These are phyloP conservation scores for Dendrolimus pini DNA, from an alignment of 2,888 invertebrate species.

Conservation along the genomic window DNA sequence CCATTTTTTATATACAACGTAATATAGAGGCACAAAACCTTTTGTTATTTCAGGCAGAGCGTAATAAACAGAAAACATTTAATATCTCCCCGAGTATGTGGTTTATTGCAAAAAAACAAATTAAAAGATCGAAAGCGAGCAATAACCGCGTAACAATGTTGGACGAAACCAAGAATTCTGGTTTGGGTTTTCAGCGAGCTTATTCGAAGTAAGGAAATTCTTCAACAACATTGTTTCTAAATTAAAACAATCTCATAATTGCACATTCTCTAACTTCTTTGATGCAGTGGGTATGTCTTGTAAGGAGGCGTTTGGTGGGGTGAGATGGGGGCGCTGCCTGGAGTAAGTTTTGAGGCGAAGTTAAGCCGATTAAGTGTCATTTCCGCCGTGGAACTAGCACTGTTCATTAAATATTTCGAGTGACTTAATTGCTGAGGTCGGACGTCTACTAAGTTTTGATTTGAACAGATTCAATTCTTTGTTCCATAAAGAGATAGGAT, in stretches of 20 bases:
- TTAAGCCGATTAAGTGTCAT: slow-evolving; percentile 75
- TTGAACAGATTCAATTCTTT: slow-evolving; percentile 36
- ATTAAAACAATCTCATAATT: slow-evolving; percentile 77
- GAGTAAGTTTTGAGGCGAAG: slow-evolving; percentile 67
- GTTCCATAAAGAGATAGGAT: background rate
- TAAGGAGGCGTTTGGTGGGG: slow-evolving; percentile 19
- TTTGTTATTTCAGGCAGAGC: background rate
- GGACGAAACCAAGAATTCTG: slow-evolving; percentile 69
- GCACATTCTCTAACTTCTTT: slow-evolving; percentile 73
- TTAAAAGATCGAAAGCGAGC: slow-evolving; percentile 43
- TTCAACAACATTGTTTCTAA: slow-evolving; percentile 73
- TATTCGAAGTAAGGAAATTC: slow-evolving; percentile 65
- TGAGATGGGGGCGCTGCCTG: slow-evolving; percentile 28
- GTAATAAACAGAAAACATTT: background rate
- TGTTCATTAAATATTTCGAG: slow-evolving; percentile 75
- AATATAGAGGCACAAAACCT: background rate
- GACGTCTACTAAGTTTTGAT: slow-evolving; percentile 50
- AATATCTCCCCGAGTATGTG: background rate
- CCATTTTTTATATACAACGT: no score
- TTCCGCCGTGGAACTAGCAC: slow-evolving; percentile 69
- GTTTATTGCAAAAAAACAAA: slow-evolving; percentile 25
- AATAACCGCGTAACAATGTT: slow-evolving; percentile 66
- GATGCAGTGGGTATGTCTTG: slow-evolving; percentile 58
- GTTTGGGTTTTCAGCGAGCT: slow-evolving; percentile 61
- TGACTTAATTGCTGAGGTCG: slow-evolving; percentile 67